Base-by-base conservation (phyloP, 2,888 invertebrate genomes). In the Yponomeuta cagnagella region DNA sequence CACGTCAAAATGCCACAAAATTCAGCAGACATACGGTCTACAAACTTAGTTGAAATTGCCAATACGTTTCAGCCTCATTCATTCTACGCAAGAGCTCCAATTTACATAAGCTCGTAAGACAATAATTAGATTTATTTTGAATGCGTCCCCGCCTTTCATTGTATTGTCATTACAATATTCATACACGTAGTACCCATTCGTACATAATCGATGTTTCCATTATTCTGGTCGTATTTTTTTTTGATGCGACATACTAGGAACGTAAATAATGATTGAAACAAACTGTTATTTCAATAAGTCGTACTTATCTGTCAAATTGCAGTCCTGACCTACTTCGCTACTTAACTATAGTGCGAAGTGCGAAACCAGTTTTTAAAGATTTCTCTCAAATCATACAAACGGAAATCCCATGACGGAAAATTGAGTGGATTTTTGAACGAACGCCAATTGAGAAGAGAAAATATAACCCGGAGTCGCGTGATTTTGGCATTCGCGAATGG, bases 361-460 rank as follows among this genome's bases (percentile, higher is more conserved):
- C 52, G 12, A 58, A 58, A 15, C 12, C 12, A 58, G 2, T 52
- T 2, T 52, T 52, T 52, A 15, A 12, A 2, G 15, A 58, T 15
- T 58, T 58, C 15, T 15, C 15, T 58, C 52, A 12, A 15, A 58
- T 58, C 15, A 58, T 58, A 58, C 15, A 15, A 70, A 52, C 63
- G 64, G 67, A 73, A 73, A 71, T 71, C 68, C 65, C 33, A 70
- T 72, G 73, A 75, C 70, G 73, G 74, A 73, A 73, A 71, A 71
- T 73, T 72, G 72, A 68, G 23, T 63, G 31, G 69, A 69, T 69
- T 74, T 72, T 76, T 76, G 76, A 76, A 73, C 72, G 43, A 15
- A 30, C 71, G 75, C 76, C 76, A 76, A 73, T 73, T 69, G 65
- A 71, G 73, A 72, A 72, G 70, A 67, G 66, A 74, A 72, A 73